Conservation (phyloP, 1,140 invertebrate species). For the Zaprionus gabonicus region DNA sequence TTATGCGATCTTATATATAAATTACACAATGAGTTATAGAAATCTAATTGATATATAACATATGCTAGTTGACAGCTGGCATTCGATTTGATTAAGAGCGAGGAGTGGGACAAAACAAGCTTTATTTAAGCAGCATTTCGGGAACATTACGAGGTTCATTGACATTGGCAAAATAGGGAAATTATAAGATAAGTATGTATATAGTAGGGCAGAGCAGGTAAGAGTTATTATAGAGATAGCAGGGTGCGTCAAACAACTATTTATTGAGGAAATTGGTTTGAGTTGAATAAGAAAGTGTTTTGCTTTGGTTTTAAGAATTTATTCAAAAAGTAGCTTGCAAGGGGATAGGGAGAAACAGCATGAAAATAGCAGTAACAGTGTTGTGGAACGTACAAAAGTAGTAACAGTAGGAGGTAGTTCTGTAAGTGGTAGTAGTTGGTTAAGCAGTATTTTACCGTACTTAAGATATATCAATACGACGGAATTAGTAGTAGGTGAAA, state of each 20-base stretch:
- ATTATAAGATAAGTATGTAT: conserved; percentile 6
- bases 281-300: conserved; percentile 32
- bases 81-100: conserved; percentile 10
- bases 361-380: conserved; percentile 50
- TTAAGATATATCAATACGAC: background rate
- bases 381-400: conserved; percentile 30
- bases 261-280: conserved; percentile 10
- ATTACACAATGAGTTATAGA: conserved; percentile 31
- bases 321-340: conserved; percentile 51
- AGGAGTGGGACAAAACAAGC: conserved; percentile 21
- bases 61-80: background rate
- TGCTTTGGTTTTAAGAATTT: conserved; percentile 24
- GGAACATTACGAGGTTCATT: conserved; percentile 22
- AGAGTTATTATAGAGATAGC: conserved; percentile 11
- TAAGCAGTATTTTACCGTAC: background rate
- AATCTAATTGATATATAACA: conserved; percentile 10
- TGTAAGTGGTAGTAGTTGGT: background rate
- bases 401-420: conserved; percentile 38
- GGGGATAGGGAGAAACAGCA: conserved; percentile 35
- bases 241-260: conserved; percentile 38
- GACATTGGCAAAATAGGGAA: conserved; percentile 19
- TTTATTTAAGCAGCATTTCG: conserved; percentile 11
- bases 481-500: background rate
- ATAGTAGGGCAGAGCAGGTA: conserved; percentile 1
- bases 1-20: conserved; percentile 40